Evolutionary conservation across 2,888 invertebrate genomes (phyloP), one percentile per base, ranked within the genome.

Genomic region (Polydesmus complanatus): DNA sequence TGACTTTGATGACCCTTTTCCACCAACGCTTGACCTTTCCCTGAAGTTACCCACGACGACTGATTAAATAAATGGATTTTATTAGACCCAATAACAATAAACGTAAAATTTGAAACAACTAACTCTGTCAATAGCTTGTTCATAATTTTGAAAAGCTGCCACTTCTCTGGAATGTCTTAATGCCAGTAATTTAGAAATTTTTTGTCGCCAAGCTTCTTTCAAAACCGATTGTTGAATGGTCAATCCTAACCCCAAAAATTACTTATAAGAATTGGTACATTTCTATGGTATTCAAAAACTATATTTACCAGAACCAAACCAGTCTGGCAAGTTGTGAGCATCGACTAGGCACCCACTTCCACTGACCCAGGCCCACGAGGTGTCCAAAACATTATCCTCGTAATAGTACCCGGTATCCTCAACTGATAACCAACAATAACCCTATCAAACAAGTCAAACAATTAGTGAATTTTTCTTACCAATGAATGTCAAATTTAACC

Each of bases 271-370:
- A 47, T 14, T 47, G n/a, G n/a, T n/a, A 37, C 37, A 37, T 37
- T 37, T 14, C 8, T 37, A 25, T 5, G 11, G 21, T 21, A 5
- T 54, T 50, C 11, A 19, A 22, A 53, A 18, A 22, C 11, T 53
- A 53, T 22, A 26, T 11, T 48, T 58, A 66, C 61, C 61, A 27
- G 58, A 50, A 26, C 48, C 64, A 66, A 70, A 82, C 85, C 91
- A 91, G 74, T 87, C 86, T 0, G 90, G 89, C 63, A 83, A 77
- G 72, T 84, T 82, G 56, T 78, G 74, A n/a, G 81, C 77, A 72
- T 89, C 87, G 48, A 90, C 74, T 25, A 79, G 78, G 69, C 88
- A 88, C 54, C 89, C 89, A 3, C 90, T 88, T 59, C 85, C 85
- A 68, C 85, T 82, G 51, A 87, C 84, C 78, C 85, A 86, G 54